Evolutionary conservation across 2,888 invertebrate species (phyloP).

Genomic region (Dasypolia templi): DNA sequence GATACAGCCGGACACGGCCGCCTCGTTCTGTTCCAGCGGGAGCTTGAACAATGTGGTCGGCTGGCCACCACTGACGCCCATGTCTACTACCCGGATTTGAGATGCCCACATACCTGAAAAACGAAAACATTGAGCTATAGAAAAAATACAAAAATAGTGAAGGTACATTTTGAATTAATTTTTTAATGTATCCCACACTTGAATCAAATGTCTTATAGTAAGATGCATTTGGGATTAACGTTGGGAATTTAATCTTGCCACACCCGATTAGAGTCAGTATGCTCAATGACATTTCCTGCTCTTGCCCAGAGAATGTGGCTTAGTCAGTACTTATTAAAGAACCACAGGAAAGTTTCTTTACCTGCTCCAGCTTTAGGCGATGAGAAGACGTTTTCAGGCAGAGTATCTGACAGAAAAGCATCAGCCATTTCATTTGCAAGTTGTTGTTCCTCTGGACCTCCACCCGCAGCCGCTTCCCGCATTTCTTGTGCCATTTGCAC

Average conservation of each 20-base stretch:
- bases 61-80: constrained; percentile 90
- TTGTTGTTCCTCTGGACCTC: constrained; percentile 97
- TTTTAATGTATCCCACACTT: constrained; percentile 82
- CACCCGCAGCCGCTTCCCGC: constrained; percentile 96
- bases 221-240: constrained; percentile 89
- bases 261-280: constrained; percentile 88
- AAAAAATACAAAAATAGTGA: not conserved
- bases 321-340: not conserved
- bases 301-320: constrained; percentile 90
- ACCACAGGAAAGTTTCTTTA: constrained; percentile 53
- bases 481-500: constrained; percentile 99
- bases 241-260: constrained; percentile 86
- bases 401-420: constrained; percentile 97
- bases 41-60: constrained; percentile 95
- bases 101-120: constrained; percentile 97
- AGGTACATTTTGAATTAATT: not conserved
- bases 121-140: not conserved
- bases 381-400: constrained; percentile 98
- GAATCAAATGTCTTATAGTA: constrained; percentile 86
- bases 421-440: constrained; percentile 99
- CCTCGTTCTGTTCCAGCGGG: constrained; percentile 98
- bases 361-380: constrained; percentile 98
- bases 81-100: constrained; percentile 96
- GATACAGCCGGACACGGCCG: constrained; percentile 96
- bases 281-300: constrained; percentile 80